Base-by-base conservation (phyloP, 2,797 vertebrate genomes). In the Chromis chromis region DNA sequence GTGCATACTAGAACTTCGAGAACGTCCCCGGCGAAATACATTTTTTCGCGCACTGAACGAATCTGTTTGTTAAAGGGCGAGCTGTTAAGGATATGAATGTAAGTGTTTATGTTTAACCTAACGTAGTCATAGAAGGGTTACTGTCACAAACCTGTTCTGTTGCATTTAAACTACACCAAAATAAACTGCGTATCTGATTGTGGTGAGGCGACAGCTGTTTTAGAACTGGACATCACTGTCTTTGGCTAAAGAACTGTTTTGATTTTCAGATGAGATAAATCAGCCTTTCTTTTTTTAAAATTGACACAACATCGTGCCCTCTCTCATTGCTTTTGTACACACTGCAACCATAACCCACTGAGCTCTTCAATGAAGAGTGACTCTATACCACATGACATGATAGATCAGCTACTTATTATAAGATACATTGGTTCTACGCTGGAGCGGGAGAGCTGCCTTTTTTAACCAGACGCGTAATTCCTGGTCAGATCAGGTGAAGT, bases 221-320 rank as follows among this genome's bases (percentile, higher is more conserved):
- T 74, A 86, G 84, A 89, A 92, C 89, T 92, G 91, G 87, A 90
- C 83, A 82, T 90, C 89, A 92, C 90, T 92, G 92, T 91, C 87
- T 91, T 82, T 91, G 94, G 94, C 94, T 95, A 86, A 85, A 94
- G 91, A 94, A 95, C 94, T 95, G 94, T 95, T 95, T 94, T 94
- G 78, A 89, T 93, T 94, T 93, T 89, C 81, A 86, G 86, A 90
- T 33, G 33, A 88, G 84, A 87, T 89, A 69, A 82, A 78, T 90
- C 74, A 81, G 87, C 90, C 89, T 90, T 87, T 91, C 77, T 86
- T 86, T 88, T 84, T 87, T 75, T 36, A 25, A 64, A 66, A 72
- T 56, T 74, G 89, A 52, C 44, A 78, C 62, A 60, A 89, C 91
- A 88, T 90, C 68, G 79, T 90, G 83, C 83, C 85, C 83, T 86